A percentile compares a stretch with the other conserved stretches of the same genome.
Conservation (phyloP, 2,888 invertebrate species). For the Myathropa florea region DNA sequence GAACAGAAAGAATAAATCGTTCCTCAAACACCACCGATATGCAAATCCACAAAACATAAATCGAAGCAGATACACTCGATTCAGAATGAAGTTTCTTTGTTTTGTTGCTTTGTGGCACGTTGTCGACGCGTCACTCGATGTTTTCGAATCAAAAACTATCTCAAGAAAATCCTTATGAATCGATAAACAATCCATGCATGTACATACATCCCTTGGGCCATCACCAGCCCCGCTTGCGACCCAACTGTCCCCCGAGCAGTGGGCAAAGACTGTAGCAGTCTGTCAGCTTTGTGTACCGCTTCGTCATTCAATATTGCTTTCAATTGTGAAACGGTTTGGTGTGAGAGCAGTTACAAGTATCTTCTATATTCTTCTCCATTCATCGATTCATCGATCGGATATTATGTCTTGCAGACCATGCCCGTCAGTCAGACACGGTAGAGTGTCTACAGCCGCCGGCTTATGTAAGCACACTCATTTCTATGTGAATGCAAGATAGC, state of each 20-base stretch:
- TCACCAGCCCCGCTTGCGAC: neutral
- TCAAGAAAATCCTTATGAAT: neutral
- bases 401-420: neutral
- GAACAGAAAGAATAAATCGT: neutral
- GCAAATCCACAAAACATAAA: neutral
- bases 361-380: neutral
- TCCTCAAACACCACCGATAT: neutral
- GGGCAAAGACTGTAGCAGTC: neutral
- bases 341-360: neutral
- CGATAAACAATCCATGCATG: neutral
- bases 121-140: neutral
- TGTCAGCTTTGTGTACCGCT: neutral
- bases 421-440: neutral
- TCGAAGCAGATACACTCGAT: neutral
- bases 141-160: neutral
- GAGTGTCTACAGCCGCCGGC: neutral
- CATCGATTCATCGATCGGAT: neutral
- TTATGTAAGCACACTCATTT: constrained; percentile 47
- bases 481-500: constrained; percentile 31
- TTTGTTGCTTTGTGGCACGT: neutral
- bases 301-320: constrained; percentile 19
- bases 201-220: neutral
- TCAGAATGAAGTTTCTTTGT: neutral
- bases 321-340: constrained; percentile 19
- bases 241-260: neutral